Evolutionary conservation across 2,113 vertebrate genomes (phyloP).

Genomic region (Dermatemys mawii): DNA sequence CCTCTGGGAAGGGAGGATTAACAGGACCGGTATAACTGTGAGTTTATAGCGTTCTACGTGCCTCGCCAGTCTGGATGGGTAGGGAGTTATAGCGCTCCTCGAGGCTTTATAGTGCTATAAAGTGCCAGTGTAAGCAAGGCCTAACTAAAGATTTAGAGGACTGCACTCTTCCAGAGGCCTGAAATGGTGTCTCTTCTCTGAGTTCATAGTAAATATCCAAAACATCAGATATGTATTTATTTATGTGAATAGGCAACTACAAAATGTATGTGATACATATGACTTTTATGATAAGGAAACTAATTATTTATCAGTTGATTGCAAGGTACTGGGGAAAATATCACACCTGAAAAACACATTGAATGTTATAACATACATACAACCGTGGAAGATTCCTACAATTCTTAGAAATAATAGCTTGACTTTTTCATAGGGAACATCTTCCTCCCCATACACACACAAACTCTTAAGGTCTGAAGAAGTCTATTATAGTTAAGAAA

Average conservation of each 20-base stretch:
- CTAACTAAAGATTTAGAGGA: not conserved
- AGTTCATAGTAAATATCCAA: not conserved
- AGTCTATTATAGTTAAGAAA: not conserved
- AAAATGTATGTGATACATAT: not conserved
- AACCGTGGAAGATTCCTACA: not conserved
- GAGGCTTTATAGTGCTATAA: no score
- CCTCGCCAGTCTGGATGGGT: no score
- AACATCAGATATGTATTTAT: not conserved
- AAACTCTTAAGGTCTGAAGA: not conserved
- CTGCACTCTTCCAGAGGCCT: not conserved
- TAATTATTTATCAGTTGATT: not conserved
- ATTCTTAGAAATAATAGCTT: not conserved
- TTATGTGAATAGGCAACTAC: not conserved
- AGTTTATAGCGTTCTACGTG: no score
- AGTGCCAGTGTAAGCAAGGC: no score
- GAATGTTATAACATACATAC: not conserved
- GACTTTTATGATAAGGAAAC: not conserved
- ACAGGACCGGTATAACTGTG: no score
- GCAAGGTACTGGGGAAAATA: not conserved
- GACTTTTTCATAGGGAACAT: not conserved
- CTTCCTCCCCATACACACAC: no score
- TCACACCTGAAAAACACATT: not conserved
- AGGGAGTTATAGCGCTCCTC: no score
- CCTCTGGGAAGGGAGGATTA: no score
- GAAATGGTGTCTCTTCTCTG: not conserved